A percentile compares a stretch with the other conserved stretches of the same genome.
phyloP scores from a whole-genome alignment of 2,797 vertebrate species.

The Phylloscopus collybita region DNA sequence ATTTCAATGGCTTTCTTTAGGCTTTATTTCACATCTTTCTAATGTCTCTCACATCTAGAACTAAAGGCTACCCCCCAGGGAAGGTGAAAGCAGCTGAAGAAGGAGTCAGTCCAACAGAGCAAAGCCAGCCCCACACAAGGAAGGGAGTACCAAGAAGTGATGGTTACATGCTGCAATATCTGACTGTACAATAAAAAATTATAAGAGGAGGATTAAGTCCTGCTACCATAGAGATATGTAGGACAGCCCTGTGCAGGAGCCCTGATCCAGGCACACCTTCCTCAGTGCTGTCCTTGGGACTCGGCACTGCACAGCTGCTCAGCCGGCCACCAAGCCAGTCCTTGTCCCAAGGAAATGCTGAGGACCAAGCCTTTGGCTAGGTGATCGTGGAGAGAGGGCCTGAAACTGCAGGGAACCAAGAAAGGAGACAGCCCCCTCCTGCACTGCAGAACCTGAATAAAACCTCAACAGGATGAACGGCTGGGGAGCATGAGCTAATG shows the following conservation, averaged over 20 bases:
- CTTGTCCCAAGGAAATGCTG: not conserved
- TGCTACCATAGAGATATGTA: not conserved
- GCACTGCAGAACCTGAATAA: rapidly evolving
- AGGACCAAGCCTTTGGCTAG: not conserved
- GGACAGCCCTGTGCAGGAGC: not conserved
- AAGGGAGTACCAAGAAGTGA: not conserved
- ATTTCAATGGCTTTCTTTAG: not conserved
- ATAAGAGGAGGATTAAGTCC: conserved; percentile 39
- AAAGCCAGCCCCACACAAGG: not conserved
- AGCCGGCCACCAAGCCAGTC: rapidly evolving
- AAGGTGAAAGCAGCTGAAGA: not conserved
- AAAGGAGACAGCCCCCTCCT: not conserved
- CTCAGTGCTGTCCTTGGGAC: not conserved
- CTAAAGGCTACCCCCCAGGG: not conserved
- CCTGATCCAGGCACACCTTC: not conserved
- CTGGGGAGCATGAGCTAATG: not conserved
- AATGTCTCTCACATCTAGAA: not conserved
- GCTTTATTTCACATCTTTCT: not conserved
- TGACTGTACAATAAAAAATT: conserved; percentile 25
- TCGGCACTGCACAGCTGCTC: not conserved
- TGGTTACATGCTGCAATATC: not conserved
- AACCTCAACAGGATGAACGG: rapidly evolving
- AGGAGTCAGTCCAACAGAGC: not conserved
- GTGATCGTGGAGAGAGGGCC: not conserved
- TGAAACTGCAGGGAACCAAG: not conserved